These are phyloP conservation scores for Coelopa pilipes DNA, from an alignment of 2,888 invertebrate species.

Conservation along the genomic window DNA sequence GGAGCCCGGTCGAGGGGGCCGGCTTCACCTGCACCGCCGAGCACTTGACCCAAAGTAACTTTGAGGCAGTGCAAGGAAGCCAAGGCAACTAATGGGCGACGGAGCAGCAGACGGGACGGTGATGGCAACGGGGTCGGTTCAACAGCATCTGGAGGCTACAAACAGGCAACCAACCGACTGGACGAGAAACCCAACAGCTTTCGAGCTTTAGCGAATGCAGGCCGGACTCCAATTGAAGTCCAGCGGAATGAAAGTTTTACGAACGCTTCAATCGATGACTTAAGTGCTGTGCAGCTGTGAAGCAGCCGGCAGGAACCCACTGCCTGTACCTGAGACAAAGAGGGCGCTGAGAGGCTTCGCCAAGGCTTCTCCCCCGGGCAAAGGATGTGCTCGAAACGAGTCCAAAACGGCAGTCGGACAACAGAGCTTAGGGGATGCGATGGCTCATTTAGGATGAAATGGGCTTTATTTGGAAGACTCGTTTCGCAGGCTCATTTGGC, in stretches of 20 bases:
- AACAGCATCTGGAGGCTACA: background rate
- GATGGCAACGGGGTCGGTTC: too few species aligned
- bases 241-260: constrained; percentile 51
- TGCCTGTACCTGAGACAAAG: too few species aligned
- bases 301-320: background rate
- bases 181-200: constrained; percentile 39
- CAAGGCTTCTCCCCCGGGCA: too few species aligned
- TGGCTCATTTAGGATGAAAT: background rate
- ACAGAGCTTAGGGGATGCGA: background rate
- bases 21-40: constrained; percentile 38
- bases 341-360: too few species aligned
- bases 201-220: constrained; percentile 47
- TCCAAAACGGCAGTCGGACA: background rate
- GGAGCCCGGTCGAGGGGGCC: background rate
- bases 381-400: too few species aligned
- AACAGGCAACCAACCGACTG: constrained; percentile 12
- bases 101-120: background rate
- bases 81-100: background rate
- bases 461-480: too few species aligned
- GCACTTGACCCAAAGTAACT: constrained; percentile 43
- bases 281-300: constrained; percentile 45
- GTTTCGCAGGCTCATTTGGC: too few species aligned
- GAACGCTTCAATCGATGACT: constrained; percentile 50
- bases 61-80: constrained; percentile 8
- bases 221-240: constrained; percentile 49